A percentile compares a stretch with the other conserved stretches of the same genome.
Evolutionary conservation across 2,888 invertebrate genomes (phyloP).

Genomic region (Catocala sponsa): DNA sequence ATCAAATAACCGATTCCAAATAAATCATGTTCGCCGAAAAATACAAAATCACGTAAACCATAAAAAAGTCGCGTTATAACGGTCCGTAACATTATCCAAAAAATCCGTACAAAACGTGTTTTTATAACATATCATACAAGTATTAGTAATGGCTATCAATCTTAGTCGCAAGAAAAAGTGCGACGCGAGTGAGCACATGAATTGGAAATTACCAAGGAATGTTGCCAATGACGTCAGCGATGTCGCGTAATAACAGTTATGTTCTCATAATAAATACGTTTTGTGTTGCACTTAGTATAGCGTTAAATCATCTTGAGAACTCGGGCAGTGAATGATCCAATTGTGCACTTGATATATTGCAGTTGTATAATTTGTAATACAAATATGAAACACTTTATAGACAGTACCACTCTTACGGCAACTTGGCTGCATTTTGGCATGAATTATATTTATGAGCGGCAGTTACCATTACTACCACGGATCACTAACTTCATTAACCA

Average conservation of each 20-base stretch:
- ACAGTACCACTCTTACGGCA: too few relatives aligned
- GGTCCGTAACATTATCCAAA: neutral
- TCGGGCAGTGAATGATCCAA: constrained; percentile 15
- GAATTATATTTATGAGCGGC: too few relatives aligned
- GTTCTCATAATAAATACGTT: constrained; percentile 16
- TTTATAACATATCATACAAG: constrained; percentile 1
- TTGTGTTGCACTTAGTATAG: constrained; percentile 12
- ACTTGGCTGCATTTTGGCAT: too few relatives aligned
- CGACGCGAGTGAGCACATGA: neutral
- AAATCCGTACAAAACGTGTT: too few relatives aligned
- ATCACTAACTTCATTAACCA: too few relatives aligned
- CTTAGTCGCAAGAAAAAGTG: too few relatives aligned
- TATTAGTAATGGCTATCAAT: constrained; percentile 1
- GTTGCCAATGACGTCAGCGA: neutral
- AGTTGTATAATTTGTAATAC: too few relatives aligned
- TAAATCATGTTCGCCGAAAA: constrained; percentile 18
- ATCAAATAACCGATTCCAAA: constrained; percentile 15
- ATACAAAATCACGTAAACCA: constrained; percentile 12
- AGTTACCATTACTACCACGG: too few relatives aligned
- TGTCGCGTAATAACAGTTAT: constrained; percentile 8
- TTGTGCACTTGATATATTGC: neutral
- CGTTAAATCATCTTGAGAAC: constrained; percentile 13
- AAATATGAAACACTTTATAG: too few relatives aligned
- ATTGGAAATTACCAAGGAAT: constrained; percentile 2
- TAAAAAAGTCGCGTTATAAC: constrained; percentile 19